Base-by-base conservation (phyloP, 2,113 vertebrate species). In the Halichoerus grypus region DNA sequence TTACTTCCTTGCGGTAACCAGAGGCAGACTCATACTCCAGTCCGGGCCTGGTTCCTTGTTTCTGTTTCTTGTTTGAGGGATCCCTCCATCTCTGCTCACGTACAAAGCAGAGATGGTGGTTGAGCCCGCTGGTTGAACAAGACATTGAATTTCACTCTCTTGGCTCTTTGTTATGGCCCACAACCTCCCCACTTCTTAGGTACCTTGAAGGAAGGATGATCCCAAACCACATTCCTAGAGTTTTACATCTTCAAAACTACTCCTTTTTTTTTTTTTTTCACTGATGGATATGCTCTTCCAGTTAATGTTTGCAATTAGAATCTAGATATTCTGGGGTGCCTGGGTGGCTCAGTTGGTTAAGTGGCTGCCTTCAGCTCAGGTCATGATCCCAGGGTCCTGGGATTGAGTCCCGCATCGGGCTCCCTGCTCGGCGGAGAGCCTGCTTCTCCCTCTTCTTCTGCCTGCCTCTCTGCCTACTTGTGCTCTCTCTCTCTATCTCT, bases 1-100 rank as follows among this genome's bases (percentile, higher is more conserved):
- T 97, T 33, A 84, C 87, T 97, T 97, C 97, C 87, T 86, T 65
- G 74, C 36, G 4, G 39, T 87, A 96, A 96, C 72, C 26, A 86
- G 86, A 94, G 92, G 51, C 97, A 95, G 91, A 91, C 69, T 88
- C 49, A 22, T 42, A 10, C 63, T 71, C 7, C 24, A 22, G 77
- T 51, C 71, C 76, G 31, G 88, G 83, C 36, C 65, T 90, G 39
- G n/a, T 74, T 74, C 36, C 51, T 19, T 67, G 19, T 87, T 88
- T 91, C 82, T 76, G 53, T 77, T 94, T 82, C 91, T 96, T 55
- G 65, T 51, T 94, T 61, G 36, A 94, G 74, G 63, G 10, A 11
- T 84, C 69, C 24, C 49, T 94, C 81, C 36, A 36, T 42, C 36
- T 39, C 63, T 67, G 59, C 46, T 95, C 49, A 31, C n/a, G 46